A percentile compares a stretch with the other conserved stretches of the same genome.
Conservation (phyloP, 2,113 vertebrate genomes). For the Brachyhypopomus gauderio region DNA sequence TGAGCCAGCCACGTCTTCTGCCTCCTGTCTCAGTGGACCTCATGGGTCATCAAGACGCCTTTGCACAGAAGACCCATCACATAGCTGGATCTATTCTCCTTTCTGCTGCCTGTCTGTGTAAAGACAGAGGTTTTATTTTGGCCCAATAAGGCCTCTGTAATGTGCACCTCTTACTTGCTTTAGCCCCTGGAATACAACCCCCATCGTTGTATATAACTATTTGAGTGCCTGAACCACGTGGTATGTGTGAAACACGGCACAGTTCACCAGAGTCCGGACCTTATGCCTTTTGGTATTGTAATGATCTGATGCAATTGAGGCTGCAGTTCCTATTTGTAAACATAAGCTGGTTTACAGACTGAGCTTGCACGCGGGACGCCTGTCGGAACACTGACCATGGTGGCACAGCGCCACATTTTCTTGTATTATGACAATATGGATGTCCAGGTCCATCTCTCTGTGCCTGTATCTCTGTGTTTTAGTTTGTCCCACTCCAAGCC, state of each 20-base stretch:
- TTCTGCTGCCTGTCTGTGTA: neutral
- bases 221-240: conserved; percentile 42
- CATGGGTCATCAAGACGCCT: neutral
- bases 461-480: neutral
- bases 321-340: conserved; percentile 8
- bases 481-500: neutral
- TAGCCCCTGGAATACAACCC: conserved; percentile 12
- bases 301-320: conserved; percentile 23
- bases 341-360: conserved; percentile 15
- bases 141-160: neutral
- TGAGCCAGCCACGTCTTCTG: conserved; percentile 41
- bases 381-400: neutral
- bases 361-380: conserved; percentile 17
- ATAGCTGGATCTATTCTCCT: conserved; percentile 35
- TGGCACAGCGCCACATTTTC: neutral
- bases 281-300: conserved; percentile 29
- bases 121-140: neutral
- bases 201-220: conserved; percentile 25
- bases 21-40: conserved; percentile 23
- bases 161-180: conserved; percentile 32
- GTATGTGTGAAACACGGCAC: conserved; percentile 20
- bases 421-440: conserved; percentile 38
- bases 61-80: conserved; percentile 40
- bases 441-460: conserved; percentile 9
- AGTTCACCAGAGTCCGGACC: conserved; percentile 32